Evolutionary conservation across 2,888 invertebrate species (phyloP), one percentile per base, ranked within the genome.

Genomic region (Magallana nippona): DNA sequence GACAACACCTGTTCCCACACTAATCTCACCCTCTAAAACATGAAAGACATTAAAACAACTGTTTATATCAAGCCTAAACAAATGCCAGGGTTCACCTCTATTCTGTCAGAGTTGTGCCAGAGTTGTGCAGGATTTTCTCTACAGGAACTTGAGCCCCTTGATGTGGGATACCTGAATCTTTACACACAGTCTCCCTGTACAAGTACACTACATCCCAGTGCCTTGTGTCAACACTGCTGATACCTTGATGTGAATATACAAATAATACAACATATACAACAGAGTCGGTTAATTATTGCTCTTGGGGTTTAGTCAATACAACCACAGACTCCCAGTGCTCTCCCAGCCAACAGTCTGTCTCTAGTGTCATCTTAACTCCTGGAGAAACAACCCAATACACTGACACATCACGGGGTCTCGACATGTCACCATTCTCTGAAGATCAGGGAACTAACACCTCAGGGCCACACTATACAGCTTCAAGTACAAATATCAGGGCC

Each of bases 21-120:
- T 22, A 32, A 15, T 5, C 32, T 27, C 10, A 71, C 15, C 15
- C 27, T 27, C 22, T 71, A 22, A 13, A 71, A 32, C 71, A 71
- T 71, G 71, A 71, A 71, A 71, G 71, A 27, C 71, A 71, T 27
- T 71, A 32, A 27, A 27, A 71, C 71, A 71, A 71, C 71, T 32
- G 71, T 71, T 71, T 71, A 71, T 71, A 32, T 15, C 15, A 27
- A 71, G 32, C 27, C 71, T 71, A 71, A 71, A 71, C 71, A 71
- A 71, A 71, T 32, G 32, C 11, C 22, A 15, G n/a, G 60, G 5
- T 19, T 17, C 17, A 60, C 19, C 60, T n/a, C 17, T 10, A 17
- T n/a, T 10, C 60, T 60, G 60, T 60, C 44, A 44, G 44, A 44
- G 44, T 44, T 8, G 44, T 44, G 44, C 44, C 11, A 22, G 71